phyloP scores from a whole-genome alignment of 2,888 invertebrate genomes.

The Dyspetes luteomarginatus region DNA sequence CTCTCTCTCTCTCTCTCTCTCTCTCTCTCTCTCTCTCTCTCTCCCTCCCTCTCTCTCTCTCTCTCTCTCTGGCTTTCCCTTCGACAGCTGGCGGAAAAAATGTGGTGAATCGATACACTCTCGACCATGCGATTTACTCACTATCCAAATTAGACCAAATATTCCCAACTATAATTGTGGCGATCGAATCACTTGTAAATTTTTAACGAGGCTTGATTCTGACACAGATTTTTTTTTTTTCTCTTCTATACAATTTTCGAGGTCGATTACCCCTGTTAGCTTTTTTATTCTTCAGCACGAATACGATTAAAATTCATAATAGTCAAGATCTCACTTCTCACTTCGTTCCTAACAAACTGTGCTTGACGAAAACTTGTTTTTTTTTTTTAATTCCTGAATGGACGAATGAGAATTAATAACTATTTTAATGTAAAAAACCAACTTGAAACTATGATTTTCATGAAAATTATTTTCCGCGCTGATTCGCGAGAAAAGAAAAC shows the following conservation, averaged over 20 bases:
- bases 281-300: constrained; percentile 65
- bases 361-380: too few species aligned
- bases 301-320: not conserved
- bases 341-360: too few species aligned
- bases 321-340: too few species aligned
- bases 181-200: constrained; percentile 20
- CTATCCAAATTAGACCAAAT: constrained; percentile 7
- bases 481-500: too few species aligned
- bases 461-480: too few species aligned
- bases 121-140: constrained; percentile 24
- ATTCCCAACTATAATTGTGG: constrained; percentile 4
- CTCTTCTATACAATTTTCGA: not conserved
- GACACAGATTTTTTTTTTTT: not conserved
- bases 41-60: too few species aligned
- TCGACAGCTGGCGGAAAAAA: constrained; percentile 76
- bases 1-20: too few species aligned
- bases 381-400: too few species aligned
- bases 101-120: constrained; percentile 53
- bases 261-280: not conserved
- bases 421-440: not conserved
- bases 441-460: too few species aligned
- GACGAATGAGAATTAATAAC: not conserved
- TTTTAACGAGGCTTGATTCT: constrained; percentile 14
- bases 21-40: too few species aligned
- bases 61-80: constrained; percentile 3